These are phyloP conservation scores for Trachelus stipa DNA, from an alignment of 2,888 invertebrate species.

Conservation along the genomic window DNA sequence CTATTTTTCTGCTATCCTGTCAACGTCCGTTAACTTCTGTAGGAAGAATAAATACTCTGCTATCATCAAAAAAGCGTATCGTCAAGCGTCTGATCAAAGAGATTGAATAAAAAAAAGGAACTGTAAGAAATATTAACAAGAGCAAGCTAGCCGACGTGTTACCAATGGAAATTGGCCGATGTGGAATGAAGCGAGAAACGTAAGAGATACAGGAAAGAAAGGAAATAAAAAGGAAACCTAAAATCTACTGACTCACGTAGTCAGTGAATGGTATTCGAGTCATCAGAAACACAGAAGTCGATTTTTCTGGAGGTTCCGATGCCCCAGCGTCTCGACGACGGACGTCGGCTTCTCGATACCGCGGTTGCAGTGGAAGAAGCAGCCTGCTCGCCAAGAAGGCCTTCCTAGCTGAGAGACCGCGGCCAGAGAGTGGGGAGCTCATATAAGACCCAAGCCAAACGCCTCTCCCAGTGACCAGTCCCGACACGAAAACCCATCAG, in stretches of 20 bases:
- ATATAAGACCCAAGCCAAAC: constrained; percentile 65
- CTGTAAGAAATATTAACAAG: background rate
- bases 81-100: background rate
- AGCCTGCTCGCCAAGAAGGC: constrained; percentile 53
- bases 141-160: background rate
- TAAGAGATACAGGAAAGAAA: background rate
- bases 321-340: constrained; percentile 22
- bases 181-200: background rate
- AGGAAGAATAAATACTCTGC: background rate
- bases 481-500: constrained; percentile 65
- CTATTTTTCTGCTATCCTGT: background rate
- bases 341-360: constrained; percentile 4
- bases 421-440: constrained; percentile 62
- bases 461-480: constrained; percentile 66
- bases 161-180: background rate
- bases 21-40: background rate
- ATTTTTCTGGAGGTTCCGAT: background rate
- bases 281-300: background rate
- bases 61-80: background rate
- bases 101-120: background rate
- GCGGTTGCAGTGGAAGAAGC: constrained; percentile 42
- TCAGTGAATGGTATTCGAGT: background rate
- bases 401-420: constrained; percentile 55
- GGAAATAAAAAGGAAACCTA: background rate
- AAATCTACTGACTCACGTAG: background rate